Percentiles rank a stretch among this genome's conserved stretches.
Evolutionary conservation across 35 echinoderm and acorn worm genomes (phyloP).

Genomic region (Chiridota heheva): DNA sequence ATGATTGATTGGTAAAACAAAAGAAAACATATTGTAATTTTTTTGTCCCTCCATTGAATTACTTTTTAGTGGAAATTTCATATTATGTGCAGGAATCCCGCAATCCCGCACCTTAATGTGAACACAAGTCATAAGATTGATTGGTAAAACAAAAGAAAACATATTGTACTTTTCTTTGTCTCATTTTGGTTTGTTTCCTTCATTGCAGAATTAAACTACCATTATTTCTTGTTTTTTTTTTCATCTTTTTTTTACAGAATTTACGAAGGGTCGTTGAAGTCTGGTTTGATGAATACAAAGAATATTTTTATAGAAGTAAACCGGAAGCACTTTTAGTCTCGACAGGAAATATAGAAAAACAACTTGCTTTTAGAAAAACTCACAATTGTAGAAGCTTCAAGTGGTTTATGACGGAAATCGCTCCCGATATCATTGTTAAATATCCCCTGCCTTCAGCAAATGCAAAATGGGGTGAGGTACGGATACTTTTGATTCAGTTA

Average conservation of each 20-base stretch:
- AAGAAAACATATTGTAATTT: no score
- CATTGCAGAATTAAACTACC: no score
- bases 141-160: no score
- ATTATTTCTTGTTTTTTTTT: no score
- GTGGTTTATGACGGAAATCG: constrained; percentile 96
- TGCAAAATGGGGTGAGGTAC: constrained; percentile 92
- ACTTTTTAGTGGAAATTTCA: no score
- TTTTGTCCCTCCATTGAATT: no score
- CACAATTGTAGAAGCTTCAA: constrained; percentile 75
- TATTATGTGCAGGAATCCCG: no score
- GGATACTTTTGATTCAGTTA: background rate
- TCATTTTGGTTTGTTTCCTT: no score
- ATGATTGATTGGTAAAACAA: no score
- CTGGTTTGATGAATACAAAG: constrained; percentile 98
- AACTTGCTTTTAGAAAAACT: constrained; percentile 66
- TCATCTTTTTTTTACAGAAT: constrained; percentile 64
- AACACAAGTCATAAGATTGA: no score
- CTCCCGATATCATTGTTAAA: constrained; percentile 82
- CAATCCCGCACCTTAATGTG: no score
- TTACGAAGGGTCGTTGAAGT: constrained; percentile 91
- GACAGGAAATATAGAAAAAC: constrained; percentile 72
- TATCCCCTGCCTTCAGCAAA: constrained; percentile 84
- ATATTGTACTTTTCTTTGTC: no score
- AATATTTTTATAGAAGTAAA: constrained; percentile 99
- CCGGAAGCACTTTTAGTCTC: constrained; percentile 77